Conservation (phyloP, 1,140 invertebrate species). For the Halyomorpha halys region DNA sequence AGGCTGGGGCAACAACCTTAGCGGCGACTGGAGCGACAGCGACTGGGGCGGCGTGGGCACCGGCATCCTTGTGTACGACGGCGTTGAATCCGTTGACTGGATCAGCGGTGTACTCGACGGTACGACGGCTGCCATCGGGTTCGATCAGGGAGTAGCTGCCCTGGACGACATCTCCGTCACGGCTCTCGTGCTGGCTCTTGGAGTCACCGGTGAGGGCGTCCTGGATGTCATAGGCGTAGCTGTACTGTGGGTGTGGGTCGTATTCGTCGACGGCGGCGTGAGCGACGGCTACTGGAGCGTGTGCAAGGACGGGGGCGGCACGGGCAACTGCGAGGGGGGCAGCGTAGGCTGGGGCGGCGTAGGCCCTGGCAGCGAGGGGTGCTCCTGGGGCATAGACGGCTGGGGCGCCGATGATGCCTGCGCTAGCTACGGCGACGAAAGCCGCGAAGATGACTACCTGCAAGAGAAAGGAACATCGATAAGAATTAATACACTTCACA, state of each 20-base stretch:
- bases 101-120: conserved; percentile 1
- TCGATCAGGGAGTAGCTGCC: no score
- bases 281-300: conserved; percentile 3
- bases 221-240: conserved; percentile 31
- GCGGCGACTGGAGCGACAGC: not conserved
- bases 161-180: conserved; percentile 7
- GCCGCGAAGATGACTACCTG: not conserved
- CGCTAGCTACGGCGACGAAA: conserved; percentile 32
- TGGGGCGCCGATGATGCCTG: conserved; percentile 31
- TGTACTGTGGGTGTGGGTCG: conserved; percentile 39
- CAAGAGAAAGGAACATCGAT: not conserved
- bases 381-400: conserved; percentile 29
- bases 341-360: conserved; percentile 25
- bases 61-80: not conserved
- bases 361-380: conserved; percentile 23
- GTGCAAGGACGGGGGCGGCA: conserved; percentile 8
- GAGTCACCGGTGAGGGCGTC: conserved; percentile 21
- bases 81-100: conserved; percentile 10
- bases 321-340: conserved; percentile 24
- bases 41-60: not conserved
- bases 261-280: conserved; percentile 33
- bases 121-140: no score
- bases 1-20: not conserved
- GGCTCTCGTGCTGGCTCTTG: conserved; percentile 11
- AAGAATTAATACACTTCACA: not conserved